Percentiles rank a stretch among this genome's conserved stretches.
Conservation (phyloP, 1,140 invertebrate genomes). For the Chironomus tepperi region DNA sequence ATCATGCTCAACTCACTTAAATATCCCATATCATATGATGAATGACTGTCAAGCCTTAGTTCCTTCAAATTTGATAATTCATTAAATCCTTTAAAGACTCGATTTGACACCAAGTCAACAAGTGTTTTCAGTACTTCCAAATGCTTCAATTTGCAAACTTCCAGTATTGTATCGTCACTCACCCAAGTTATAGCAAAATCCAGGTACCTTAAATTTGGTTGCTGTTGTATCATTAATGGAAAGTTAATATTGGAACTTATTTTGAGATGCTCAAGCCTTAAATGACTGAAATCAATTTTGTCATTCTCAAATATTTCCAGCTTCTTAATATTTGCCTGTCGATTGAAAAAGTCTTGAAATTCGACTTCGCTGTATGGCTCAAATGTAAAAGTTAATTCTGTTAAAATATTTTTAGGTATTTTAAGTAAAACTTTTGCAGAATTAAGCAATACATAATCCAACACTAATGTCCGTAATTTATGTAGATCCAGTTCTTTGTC, state of each 20-base stretch:
- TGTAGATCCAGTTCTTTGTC: neutral
- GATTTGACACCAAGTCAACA: neutral
- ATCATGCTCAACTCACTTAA: neutral
- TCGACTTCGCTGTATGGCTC: neutral
- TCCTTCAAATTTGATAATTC: neutral
- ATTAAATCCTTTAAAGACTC: neutral
- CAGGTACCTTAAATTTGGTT: neutral
- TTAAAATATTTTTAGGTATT: neutral
- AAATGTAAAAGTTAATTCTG: neutral
- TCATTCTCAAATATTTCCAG: neutral
- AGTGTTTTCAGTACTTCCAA: neutral
- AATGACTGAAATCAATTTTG: neutral
- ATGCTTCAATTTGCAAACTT: neutral
- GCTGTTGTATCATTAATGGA: neutral
- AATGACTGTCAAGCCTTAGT: neutral
- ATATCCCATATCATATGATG: neutral
- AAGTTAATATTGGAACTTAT: conserved; percentile 8
- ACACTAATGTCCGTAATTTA: neutral
- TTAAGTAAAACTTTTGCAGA: neutral
- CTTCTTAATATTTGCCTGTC: neutral
- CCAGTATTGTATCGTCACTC: neutral
- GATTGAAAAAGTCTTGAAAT: neutral
- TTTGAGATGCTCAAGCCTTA: neutral
- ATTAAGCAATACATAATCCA: neutral
- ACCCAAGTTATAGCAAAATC: conserved; percentile 23